A percentile compares a stretch with the other conserved stretches of the same genome.
Conservation (phyloP, 64 coral and sea anemone species). For the Pocillopora verrucosa region DNA sequence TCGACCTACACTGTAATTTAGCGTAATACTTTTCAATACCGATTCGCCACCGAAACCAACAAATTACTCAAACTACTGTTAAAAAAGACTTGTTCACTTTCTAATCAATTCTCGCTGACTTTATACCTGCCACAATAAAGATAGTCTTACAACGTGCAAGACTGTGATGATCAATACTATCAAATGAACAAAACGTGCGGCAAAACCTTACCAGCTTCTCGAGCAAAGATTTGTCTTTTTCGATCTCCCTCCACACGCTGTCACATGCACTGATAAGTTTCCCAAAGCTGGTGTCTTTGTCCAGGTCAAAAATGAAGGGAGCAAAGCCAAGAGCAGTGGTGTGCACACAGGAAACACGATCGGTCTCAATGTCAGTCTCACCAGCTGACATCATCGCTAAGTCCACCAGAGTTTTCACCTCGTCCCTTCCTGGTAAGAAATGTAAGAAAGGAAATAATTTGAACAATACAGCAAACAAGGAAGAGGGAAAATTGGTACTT, state of each 20-base stretch:
- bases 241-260: slow-evolving; percentile 44
- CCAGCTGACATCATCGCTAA: slow-evolving; percentile 83
- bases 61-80: too few relatives aligned
- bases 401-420: slow-evolving; percentile 68
- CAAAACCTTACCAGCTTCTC: slow-evolving; percentile 43
- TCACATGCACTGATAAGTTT: slow-evolving; percentile 46
- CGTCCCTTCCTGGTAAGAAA: slow-evolving; percentile 26
- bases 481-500: background rate
- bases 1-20: too few relatives aligned
- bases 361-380: slow-evolving; percentile 71
- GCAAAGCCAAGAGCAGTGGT: slow-evolving; percentile 65
- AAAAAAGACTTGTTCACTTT: too few relatives aligned
- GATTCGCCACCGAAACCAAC: too few relatives aligned
- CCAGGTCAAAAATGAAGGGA: slow-evolving; percentile 75
- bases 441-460: background rate
- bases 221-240: slow-evolving; percentile 23
- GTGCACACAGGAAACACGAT: slow-evolving; percentile 64
- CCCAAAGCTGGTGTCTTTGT: slow-evolving; percentile 23
- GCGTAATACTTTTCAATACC: too few relatives aligned
- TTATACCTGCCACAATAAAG: too few relatives aligned
- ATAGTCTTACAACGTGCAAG: too few relatives aligned
- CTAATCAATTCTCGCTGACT: too few relatives aligned
- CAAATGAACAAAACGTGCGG: too few relatives aligned
- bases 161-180: too few relatives aligned
- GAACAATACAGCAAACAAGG: background rate